A percentile compares a stretch with the other conserved stretches of the same genome.
These are phyloP conservation scores for Thunnus maccoyii DNA, from an alignment of 2,113 vertebrate species.

Conservation along the genomic window DNA sequence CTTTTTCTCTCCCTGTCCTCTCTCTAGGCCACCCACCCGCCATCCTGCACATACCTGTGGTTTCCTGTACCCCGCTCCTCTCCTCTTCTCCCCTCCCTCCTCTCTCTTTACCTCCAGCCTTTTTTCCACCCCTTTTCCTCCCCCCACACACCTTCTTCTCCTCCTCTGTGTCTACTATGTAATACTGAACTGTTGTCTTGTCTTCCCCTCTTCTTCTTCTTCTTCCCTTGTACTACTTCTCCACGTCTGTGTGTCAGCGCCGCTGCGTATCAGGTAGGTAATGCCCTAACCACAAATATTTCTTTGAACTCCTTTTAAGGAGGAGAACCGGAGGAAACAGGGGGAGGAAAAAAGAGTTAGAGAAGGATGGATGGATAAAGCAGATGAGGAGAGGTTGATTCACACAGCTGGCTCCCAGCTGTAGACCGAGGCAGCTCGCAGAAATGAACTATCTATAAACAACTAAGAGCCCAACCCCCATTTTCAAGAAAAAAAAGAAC, in stretches of 20 bases:
- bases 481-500: constrained; percentile 45
- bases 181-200: constrained; percentile 32
- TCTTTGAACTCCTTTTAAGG: constrained; percentile 80
- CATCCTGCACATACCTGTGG: constrained; percentile 86
- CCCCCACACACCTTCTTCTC: constrained; percentile 36
- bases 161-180: constrained; percentile 22
- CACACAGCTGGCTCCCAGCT: constrained; percentile 92
- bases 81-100: constrained; percentile 34
- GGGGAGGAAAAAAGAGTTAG: constrained; percentile 40
- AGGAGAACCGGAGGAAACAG: constrained; percentile 57
- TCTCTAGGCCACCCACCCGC: constrained; percentile 78
- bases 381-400: constrained; percentile 80
- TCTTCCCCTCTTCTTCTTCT: constrained; percentile 21
- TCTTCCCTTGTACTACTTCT: constrained; percentile 2
- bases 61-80: constrained; percentile 77
- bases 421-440: constrained; percentile 66
- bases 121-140: background rate
- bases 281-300: constrained; percentile 72
- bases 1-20: constrained; percentile 68
- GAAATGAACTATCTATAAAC: constrained; percentile 74
- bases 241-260: constrained; percentile 20
- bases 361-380: constrained; percentile 74
- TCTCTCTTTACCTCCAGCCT: constrained; percentile 56
- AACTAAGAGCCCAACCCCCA: constrained; percentile 73
- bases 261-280: constrained; percentile 68